Evolutionary conservation across 2,888 invertebrate genomes (phyloP), one percentile per base, ranked within the genome.

Genomic region (Odontocolon sp.): DNA sequence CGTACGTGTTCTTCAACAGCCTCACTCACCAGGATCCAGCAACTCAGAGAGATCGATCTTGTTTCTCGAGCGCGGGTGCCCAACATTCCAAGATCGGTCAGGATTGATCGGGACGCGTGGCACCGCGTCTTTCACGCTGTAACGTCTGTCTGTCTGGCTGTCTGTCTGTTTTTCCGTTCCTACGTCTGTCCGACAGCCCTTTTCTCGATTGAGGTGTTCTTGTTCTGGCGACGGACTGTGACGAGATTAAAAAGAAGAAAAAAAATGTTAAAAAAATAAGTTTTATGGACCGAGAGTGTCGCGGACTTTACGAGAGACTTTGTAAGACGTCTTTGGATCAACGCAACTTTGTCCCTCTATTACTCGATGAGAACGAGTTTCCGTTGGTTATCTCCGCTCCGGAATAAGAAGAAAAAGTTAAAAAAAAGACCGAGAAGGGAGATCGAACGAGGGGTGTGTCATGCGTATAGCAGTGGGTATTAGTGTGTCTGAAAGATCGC

Each of bases 201-300:
- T 21, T 33, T 21, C 59, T 54, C 59, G 66, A 73, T 73, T 67
- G 61, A 61, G 73, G 54, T 54, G 73, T 73, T 59, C 33, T 38
- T 47, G 31, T 54, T 42, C 52, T 6, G 40, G 6, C 72, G 31
- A 57, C 50, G 0, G 42, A 40, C 47, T 45, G 42, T 33, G 14
- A 47, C 57, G 33, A n/a, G 52, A 45, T n/a, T n/a, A n/a, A n/a
- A n/a, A 36, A 26, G 38, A 69, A 40, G 69, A 11, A 11, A 28
- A 59, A 42, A 26, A 36, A 61, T 50, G n/a, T 5, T 31, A 8
- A 28, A 26, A 40, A 36, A 1, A 40, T 50, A 5, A 21, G 8
- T 14, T 23, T 33, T 56, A 16, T 14, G 42, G 8, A 8, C 2
- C 11, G 11, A 26, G 28, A 38, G 28, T 40, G 21, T 40, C 26